Percentiles rank a stretch among this genome's conserved stretches.
phyloP scores from a whole-genome alignment of 2,113 vertebrate species.

The Neogale vison region DNA sequence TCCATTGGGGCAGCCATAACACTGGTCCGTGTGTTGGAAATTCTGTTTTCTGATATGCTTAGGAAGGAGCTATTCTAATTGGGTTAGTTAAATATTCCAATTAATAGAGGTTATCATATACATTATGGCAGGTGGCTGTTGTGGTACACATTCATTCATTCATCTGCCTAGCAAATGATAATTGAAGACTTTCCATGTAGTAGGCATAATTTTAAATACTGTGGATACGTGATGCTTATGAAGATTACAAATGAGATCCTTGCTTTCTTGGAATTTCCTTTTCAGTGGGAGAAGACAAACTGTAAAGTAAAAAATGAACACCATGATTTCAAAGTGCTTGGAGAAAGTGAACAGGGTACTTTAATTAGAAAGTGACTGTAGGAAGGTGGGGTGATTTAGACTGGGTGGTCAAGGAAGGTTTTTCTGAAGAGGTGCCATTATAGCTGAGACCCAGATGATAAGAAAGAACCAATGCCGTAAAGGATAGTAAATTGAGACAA shows the following conservation, averaged over 20 bases:
- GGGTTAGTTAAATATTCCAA: background rate
- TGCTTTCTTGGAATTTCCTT: background rate
- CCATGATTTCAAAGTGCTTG: background rate
- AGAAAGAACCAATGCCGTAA: background rate
- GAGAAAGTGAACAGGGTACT: background rate
- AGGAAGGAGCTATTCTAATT: background rate
- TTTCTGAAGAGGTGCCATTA: background rate
- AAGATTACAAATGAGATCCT: background rate
- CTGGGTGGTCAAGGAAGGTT: background rate
- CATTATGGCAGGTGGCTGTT: background rate
- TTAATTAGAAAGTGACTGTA: background rate
- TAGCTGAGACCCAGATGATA: background rate
- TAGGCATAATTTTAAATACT: background rate
- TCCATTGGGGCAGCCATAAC: background rate
- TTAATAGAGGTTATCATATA: background rate
- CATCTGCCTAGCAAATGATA: background rate
- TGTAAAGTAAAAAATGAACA: background rate
- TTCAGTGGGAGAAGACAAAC: background rate
- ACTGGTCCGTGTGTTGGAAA: background rate
- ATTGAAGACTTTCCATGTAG: background rate
- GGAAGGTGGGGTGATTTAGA: too few species aligned
- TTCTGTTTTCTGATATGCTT: background rate
- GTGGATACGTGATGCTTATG: background rate
- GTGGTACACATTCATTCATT: background rate
- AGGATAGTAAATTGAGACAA: background rate